phyloP scores from a whole-genome alignment of 2,113 vertebrate genomes.

The Willisornis vidua region DNA sequence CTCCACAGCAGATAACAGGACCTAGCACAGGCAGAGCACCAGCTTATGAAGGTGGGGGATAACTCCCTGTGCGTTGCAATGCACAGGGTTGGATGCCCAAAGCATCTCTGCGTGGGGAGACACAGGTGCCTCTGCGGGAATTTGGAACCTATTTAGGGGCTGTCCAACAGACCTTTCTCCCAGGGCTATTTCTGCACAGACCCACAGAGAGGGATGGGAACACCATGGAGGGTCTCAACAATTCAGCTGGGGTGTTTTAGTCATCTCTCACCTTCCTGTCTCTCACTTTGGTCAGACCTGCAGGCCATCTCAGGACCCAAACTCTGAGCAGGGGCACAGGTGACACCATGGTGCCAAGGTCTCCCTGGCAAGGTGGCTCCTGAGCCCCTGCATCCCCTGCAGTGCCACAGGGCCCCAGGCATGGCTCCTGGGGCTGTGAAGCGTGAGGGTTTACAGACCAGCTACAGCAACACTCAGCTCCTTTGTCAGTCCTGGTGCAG shows the following conservation, averaged over 20 bases:
- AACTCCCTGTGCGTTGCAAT: background rate
- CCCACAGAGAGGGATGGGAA: background rate
- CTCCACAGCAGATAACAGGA: background rate
- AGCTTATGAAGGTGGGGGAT: fast-evolving
- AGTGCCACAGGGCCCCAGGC: background rate
- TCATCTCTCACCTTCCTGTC: background rate
- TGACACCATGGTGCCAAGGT: background rate
- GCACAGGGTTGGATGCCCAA: fast-evolving
- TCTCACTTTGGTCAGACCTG: background rate
- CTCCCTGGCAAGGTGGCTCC: background rate
- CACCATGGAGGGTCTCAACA: fast-evolving
- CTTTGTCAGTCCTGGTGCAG: background rate
- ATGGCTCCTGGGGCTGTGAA: fast-evolving
- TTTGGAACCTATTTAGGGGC: background rate
- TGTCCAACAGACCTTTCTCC: background rate
- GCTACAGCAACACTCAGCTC: background rate
- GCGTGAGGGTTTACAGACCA: background rate
- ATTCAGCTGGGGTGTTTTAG: background rate
- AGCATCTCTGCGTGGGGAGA: background rate
- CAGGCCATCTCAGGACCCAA: background rate
- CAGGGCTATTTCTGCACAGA: background rate
- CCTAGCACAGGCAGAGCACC: background rate
- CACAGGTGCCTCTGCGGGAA: background rate
- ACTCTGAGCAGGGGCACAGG: background rate
- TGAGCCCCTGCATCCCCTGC: background rate